Conservation (phyloP, 2,888 invertebrate genomes). For the Eulithis prunata region DNA sequence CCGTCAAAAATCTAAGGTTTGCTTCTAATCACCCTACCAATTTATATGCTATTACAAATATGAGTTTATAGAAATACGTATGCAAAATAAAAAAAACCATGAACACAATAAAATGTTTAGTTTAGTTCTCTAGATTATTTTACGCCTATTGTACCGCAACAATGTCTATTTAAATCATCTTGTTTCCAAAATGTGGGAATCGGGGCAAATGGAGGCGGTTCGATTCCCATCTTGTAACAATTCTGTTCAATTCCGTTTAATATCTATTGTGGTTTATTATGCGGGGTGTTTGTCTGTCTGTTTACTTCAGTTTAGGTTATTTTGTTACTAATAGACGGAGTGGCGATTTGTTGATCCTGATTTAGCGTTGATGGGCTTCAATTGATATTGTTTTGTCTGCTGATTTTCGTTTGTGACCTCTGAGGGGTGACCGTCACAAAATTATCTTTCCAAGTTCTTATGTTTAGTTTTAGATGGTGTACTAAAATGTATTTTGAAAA, state of each 20-base stretch:
- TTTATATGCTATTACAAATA: too few species aligned
- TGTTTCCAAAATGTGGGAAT: constrained; percentile 57
- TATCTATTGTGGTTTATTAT: constrained; percentile 60
- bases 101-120: not conserved
- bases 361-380: constrained; percentile 30
- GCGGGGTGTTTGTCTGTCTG: constrained; percentile 73
- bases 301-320: constrained; percentile 58
- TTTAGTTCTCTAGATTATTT: constrained; percentile 10
- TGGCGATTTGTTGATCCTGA: constrained; percentile 41
- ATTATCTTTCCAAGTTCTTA: not conserved
- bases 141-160: constrained; percentile 25
- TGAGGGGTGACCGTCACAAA: not conserved
- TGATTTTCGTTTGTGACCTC: constrained; percentile 1
- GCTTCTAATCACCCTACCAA: too few species aligned
- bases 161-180: constrained; percentile 29
- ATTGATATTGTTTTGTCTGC: constrained; percentile 24
- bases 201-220: constrained; percentile 64
- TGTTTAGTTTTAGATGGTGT: too few species aligned
- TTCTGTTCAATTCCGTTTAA: constrained; percentile 48
- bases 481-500: too few species aligned
- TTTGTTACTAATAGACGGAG: constrained; percentile 48
- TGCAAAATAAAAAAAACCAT: too few species aligned
- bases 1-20: too few species aligned
- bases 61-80: too few species aligned
- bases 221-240: constrained; percentile 65